Conservation (phyloP, 2,797 vertebrate species). For the Mastacembelus armatus region DNA sequence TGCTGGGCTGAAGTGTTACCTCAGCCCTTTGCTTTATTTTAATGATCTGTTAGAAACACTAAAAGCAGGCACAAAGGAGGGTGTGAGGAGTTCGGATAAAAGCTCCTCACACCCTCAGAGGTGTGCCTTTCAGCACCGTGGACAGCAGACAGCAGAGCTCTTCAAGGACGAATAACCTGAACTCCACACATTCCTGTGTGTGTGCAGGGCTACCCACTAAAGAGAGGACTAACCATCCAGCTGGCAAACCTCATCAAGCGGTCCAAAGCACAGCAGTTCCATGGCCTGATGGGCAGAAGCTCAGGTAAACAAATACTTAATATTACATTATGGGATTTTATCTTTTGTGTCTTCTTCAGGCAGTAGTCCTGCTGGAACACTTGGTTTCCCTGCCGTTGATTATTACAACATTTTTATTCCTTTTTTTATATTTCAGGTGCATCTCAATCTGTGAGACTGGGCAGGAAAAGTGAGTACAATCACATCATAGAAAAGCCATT, state of each 20-base stretch:
- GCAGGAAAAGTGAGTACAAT: slow-evolving; percentile 78
- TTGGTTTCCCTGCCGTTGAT: background rate
- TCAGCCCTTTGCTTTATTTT: no score
- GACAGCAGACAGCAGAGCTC: slow-evolving; percentile 7
- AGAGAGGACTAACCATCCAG: slow-evolving; percentile 63
- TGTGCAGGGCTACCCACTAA: slow-evolving; percentile 68
- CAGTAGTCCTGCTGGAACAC: background rate
- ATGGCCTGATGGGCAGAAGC: slow-evolving; percentile 87
- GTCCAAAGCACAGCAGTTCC: slow-evolving; percentile 84
- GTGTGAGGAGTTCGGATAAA: no score
- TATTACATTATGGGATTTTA: background rate
- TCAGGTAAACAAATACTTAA: slow-evolving; percentile 58
- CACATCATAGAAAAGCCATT: accelerated
- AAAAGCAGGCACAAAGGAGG: no score
- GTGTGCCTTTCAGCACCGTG: slow-evolving; percentile 8
- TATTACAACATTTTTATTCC: background rate
- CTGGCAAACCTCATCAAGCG: slow-evolving; percentile 82
- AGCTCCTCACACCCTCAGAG: no score
- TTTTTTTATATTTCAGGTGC: slow-evolving; percentile 53
- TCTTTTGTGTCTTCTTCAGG: accelerated
- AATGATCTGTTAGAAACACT: no score
- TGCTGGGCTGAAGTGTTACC: no score
- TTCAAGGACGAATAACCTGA: background rate
- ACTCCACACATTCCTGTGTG: slow-evolving; percentile 7
- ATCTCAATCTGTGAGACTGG: slow-evolving; percentile 62